Percentiles rank a stretch among this genome's conserved stretches.
Evolutionary conservation across 2,113 vertebrate genomes (phyloP).

Genomic region (Barbus barbus): DNA sequence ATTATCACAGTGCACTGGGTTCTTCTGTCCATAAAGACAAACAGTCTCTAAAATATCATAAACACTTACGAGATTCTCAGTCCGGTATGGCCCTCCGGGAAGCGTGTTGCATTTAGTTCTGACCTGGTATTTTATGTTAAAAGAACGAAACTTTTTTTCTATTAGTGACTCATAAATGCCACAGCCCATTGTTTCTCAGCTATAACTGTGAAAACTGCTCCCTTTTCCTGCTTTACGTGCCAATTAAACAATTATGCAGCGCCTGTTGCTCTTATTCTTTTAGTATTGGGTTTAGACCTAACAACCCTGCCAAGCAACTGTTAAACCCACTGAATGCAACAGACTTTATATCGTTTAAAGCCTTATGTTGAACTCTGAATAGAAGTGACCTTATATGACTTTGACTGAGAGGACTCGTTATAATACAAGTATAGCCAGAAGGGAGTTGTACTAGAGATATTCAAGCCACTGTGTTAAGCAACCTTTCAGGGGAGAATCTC

Average conservation of each 20-base stretch:
- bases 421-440: not conserved
- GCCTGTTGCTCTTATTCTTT: constrained; percentile 9
- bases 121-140: constrained; percentile 54
- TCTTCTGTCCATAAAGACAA: not conserved
- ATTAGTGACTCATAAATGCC: constrained; percentile 48
- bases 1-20: not conserved
- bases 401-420: constrained; percentile 5
- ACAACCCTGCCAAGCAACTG: constrained; percentile 17
- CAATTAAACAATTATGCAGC: constrained; percentile 37
- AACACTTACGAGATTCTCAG: not conserved
- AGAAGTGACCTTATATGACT: constrained; percentile 34
- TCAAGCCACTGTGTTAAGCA: not conserved
- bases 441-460: not conserved
- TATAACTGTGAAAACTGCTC: constrained; percentile 53
- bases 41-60: not conserved
- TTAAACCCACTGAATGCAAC: constrained; percentile 14
- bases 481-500: not conserved
- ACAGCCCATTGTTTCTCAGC: constrained; percentile 62
- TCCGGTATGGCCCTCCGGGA: not conserved
- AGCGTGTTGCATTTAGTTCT: constrained; percentile 52
- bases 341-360: constrained; percentile 9
- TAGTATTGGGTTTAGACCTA: constrained; percentile 36
- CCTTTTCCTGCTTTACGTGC: constrained; percentile 62
- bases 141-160: constrained; percentile 32
- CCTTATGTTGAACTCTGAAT: not conserved